Base-by-base conservation (phyloP, 2,113 vertebrate genomes). In the Gasterosteus nipponicus region DNA sequence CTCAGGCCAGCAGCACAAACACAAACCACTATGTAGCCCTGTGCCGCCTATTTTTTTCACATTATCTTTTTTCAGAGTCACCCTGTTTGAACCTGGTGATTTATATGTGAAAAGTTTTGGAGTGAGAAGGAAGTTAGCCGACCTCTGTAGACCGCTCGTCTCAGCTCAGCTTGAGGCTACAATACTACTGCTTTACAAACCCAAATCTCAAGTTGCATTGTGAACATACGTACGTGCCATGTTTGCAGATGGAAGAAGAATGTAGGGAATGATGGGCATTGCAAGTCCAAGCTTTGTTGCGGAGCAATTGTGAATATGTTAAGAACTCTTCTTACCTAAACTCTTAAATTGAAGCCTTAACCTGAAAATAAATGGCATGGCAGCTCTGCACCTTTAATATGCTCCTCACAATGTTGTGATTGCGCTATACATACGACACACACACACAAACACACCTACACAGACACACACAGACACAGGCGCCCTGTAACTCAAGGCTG, bases 401-500 rank as follows among this genome's bases (percentile, higher is more conserved):
- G 26, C 53, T 38, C 73, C n/a, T 68, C 42, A 66, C 58, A 80
- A 63, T 72, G 77, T 71, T 71, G 71, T 0, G 19, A 71, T 31
- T 16, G 19, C 7, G 49, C 49, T 51, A 42, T 56, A 67, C 4
- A 56, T 63, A 38, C 64, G n/a, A 53, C 70, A 33, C 66, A 75
- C 64, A 59, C 60, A 51, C 51, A 69, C 71, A 51, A 35, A 64
- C 59, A 47, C 78, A 75, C 49, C 47, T 53, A 46, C 35, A 60
- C 33, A 22, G 57, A 54, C 70, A 35, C 56, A 68, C 15, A 51
- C 54, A 31, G 51, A 53, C 46, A 53, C 70, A 10, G 35, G 26
- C 64, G 41, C 12, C 38, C 18, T 19, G 53, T 58, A 69, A 81
- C 79, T 83, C 41, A 73, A 73, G 83, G 86, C 75, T 57, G 76